Evolutionary conservation across 2,113 vertebrate genomes (phyloP), one percentile per base, ranked within the genome.

Genomic region (Cottus gobio): DNA sequence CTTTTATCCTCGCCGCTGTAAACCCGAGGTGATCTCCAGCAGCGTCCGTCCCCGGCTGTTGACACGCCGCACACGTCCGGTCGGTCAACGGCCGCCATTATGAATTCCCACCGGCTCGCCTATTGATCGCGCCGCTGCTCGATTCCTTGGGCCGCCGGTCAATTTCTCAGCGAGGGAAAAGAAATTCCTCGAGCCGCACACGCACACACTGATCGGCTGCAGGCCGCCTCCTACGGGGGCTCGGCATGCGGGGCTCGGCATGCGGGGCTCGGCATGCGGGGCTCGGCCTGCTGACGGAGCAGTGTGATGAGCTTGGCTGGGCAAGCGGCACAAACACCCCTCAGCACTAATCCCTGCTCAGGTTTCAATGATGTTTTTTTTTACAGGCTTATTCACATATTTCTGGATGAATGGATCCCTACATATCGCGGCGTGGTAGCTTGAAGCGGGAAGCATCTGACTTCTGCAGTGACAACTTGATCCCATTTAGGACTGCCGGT

Each of bases 281-380:
- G 71, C 57, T 56, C 15, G 22, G 83, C 60, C 72, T 75, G 83
- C 83, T 85, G 79, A 85, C 79, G n/a, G 78, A 71, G 85, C 79
- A 70, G 24, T 28, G 79, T 2, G 84, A 74, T 50, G 61, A 79
- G 82, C 75, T 73, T 31, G 71, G 70, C 70, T 81, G 65, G 83
- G 80, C 72, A 80, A 44, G 74, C 80, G 60, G 74, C 74, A 72
- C 77, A 78, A 81, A 86, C 68, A 64, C 24, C 80, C 79, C 62
- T 71, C 56, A 5, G 13, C 80, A 60, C 73, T 74, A 60, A 72
- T 84, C 78, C 78, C 71, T 65, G 71, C 77, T 52, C 31, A 56
- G 75, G 74, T 64, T 86, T 83, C 83, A 83, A 58, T 80, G 80
- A 77, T 78, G 58, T 34, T 46, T 57, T 20, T 34, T 46, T 75